Conservation (phyloP, 2,113 vertebrate genomes). For the Leptobrachium leishanense region DNA sequence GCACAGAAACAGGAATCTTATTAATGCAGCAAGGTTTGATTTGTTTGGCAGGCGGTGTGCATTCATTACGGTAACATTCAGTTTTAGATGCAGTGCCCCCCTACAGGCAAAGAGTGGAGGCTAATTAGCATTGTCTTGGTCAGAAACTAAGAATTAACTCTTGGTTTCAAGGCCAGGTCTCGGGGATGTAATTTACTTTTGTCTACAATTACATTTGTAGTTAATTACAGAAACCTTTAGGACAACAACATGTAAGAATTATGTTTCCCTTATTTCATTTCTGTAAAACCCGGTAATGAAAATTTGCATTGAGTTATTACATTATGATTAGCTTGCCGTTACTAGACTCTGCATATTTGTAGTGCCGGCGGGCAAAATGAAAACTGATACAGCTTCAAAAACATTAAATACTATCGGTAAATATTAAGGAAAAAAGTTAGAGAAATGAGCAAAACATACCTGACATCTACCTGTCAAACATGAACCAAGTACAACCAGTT, state of each 20-base stretch:
- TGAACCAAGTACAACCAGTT: too few relatives aligned
- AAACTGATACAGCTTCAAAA: too few relatives aligned
- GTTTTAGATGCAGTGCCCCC: slow-evolving; percentile 50
- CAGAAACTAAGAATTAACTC: slow-evolving; percentile 70
- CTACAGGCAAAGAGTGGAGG: slow-evolving; percentile 38
- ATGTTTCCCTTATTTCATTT: slow-evolving; percentile 5
- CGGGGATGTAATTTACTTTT: slow-evolving; percentile 52
- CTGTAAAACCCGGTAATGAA: slow-evolving; percentile 16
- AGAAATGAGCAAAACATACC: too few relatives aligned
- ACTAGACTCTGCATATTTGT: not conserved
- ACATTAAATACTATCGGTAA: too few relatives aligned
- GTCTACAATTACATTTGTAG: slow-evolving; percentile 48
- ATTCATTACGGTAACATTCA: slow-evolving; percentile 72
- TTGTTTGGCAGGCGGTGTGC: slow-evolving; percentile 59
- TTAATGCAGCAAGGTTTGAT: slow-evolving; percentile 69
- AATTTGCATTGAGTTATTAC: not conserved
- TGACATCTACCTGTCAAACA: too few relatives aligned
- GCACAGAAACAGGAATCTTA: slow-evolving; percentile 69
- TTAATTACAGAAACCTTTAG: slow-evolving; percentile 43
- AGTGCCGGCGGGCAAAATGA: not conserved
- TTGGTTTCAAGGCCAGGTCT: slow-evolving; percentile 64
- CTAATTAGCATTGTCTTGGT: slow-evolving; percentile 68
- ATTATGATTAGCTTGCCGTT: too few relatives aligned
- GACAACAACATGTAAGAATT: slow-evolving; percentile 2
- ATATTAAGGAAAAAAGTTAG: too few relatives aligned